A percentile compares a stretch with the other conserved stretches of the same genome.
phyloP scores from a whole-genome alignment of 92 coral and sea anemone species.

The Zoanthus solanderi region DNA sequence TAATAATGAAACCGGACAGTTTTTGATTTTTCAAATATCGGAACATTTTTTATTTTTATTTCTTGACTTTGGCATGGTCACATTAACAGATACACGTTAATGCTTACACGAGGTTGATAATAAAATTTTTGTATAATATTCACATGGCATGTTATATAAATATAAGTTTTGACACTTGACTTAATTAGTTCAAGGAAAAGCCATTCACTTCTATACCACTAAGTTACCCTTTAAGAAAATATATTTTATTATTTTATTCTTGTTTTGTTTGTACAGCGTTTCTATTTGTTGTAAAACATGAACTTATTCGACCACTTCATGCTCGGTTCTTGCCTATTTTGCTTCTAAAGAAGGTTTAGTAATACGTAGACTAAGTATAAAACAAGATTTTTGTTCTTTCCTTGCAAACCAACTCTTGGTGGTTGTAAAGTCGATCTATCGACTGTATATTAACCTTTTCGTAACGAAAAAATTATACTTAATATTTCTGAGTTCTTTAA shows the following conservation, averaged over 20 bases:
- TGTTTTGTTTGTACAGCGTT: neutral
- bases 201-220: neutral
- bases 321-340: neutral
- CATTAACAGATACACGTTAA: neutral
- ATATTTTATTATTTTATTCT: neutral
- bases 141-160: too few relatives aligned
- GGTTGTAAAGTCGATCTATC: slow-evolving; percentile 26
- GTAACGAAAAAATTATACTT: neutral
- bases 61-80: neutral
- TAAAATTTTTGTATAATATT: neutral
- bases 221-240: slow-evolving; percentile 22
- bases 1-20: slow-evolving; percentile 4
- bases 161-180: neutral
- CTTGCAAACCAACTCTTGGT: neutral
- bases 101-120: neutral
- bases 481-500: slow-evolving; percentile 36
- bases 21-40: neutral
- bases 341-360: neutral
- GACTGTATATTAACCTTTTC: neutral
- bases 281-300: slow-evolving; percentile 1
- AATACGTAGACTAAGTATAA: neutral
- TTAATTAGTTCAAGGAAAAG: neutral
- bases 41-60: neutral
- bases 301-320: slow-evolving; percentile 1
- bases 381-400: neutral